Percentiles rank a stretch among this genome's conserved stretches.
Evolutionary conservation across 1,140 invertebrate genomes (phyloP).

Genomic region (Batillaria attramentaria): DNA sequence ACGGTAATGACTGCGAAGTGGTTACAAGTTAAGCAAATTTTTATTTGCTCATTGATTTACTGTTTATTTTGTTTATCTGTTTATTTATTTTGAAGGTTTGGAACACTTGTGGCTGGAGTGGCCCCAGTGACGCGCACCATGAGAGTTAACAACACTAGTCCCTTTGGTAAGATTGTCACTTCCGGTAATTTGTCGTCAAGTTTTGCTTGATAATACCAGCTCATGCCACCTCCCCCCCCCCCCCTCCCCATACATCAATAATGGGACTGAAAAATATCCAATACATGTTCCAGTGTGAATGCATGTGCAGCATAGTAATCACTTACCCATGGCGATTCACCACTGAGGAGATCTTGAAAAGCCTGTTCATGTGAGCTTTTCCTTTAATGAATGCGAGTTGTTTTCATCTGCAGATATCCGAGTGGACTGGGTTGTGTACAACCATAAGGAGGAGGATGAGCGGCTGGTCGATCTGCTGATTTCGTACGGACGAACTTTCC

Average conservation of each 20-base stretch:
- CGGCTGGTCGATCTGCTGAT: slow-evolving; percentile 65
- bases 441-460: slow-evolving; percentile 47
- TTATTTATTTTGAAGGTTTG: slow-evolving; percentile 56
- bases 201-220: not conserved
- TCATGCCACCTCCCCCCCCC: not conserved
- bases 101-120: slow-evolving; percentile 65
- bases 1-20: no score
- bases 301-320: no score
- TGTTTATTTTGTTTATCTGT: not conserved
- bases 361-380: no score
- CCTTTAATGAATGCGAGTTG: not conserved
- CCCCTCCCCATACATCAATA: no score
- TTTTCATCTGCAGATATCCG: slow-evolving; percentile 60
- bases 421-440: slow-evolving; percentile 65
- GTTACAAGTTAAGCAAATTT: no score
- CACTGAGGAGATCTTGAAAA: no score
- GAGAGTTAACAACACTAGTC: slow-evolving; percentile 68
- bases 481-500: slow-evolving; percentile 61
- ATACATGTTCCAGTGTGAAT: no score
- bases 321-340: no score
- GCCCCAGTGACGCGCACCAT: slow-evolving; percentile 55
- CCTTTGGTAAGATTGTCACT: slow-evolving; percentile 56
- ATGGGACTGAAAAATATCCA: no score
- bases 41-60: no score
- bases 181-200: not conserved